Conservation (phyloP, 1,140 invertebrate species). For the Musca domestica region DNA sequence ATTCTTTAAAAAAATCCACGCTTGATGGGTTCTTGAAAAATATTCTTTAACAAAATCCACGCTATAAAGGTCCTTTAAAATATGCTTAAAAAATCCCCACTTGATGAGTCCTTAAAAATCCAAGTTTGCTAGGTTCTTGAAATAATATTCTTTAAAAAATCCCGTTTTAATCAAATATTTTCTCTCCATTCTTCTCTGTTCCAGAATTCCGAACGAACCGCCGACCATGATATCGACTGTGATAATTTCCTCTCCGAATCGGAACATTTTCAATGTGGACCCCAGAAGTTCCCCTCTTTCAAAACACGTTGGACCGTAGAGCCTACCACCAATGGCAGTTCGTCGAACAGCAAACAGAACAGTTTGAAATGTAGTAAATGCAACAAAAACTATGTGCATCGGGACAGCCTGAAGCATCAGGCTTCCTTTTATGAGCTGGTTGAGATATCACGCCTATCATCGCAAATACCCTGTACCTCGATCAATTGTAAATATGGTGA, state of each 20-base stretch:
- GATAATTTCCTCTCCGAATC: slow-evolving; percentile 49
- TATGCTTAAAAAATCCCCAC: too few relatives aligned
- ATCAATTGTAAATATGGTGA: slow-evolving; percentile 43
- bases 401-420: slow-evolving; percentile 37
- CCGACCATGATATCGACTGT: slow-evolving; percentile 44
- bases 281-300: slow-evolving; percentile 43
- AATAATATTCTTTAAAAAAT: too few relatives aligned
- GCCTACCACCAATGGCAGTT: slow-evolving; percentile 1
- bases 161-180: background rate
- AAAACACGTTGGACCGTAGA: slow-evolving; percentile 36
- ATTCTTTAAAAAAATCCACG: too few relatives aligned
- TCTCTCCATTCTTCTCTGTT: background rate
- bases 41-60: too few relatives aligned
- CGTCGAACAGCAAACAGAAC: slow-evolving; percentile 22
- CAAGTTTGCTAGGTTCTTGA: too few relatives aligned
- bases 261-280: slow-evolving; percentile 48
- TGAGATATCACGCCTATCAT: slow-evolving; percentile 46
- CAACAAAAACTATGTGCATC: slow-evolving; percentile 30
- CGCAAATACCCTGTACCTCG: slow-evolving; percentile 42
- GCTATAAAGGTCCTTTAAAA: too few relatives aligned
- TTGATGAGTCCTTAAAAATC: too few relatives aligned
- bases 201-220: slow-evolving; percentile 46
- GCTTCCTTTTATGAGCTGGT: slow-evolving; percentile 48
- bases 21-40: too few relatives aligned
- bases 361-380: slow-evolving; percentile 41